These are phyloP conservation scores for Propithecus coquereli DNA, from an alignment of 2,113 vertebrate genomes.

Conservation along the genomic window DNA sequence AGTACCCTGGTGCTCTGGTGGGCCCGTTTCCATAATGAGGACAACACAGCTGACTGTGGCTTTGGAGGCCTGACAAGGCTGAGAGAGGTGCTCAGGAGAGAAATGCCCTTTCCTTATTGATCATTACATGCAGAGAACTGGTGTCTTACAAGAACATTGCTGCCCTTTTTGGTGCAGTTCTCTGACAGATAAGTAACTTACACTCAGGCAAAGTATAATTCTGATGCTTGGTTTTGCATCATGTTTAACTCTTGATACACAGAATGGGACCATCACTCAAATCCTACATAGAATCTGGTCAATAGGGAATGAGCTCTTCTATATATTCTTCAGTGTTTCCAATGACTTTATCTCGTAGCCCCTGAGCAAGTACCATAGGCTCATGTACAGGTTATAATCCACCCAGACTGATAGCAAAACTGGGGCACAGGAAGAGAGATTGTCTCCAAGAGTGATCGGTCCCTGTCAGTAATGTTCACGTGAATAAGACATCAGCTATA, in stretches of 20 bases:
- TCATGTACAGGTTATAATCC: neutral
- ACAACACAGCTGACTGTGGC: neutral
- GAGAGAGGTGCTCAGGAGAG: neutral
- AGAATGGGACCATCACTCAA: neutral
- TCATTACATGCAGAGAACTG: constrained; percentile 22
- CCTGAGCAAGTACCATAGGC: neutral
- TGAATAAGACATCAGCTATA: neutral
- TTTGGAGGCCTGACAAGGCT: neutral
- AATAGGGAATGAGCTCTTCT: neutral
- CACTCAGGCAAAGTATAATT: neutral
- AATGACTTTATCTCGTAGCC: neutral
- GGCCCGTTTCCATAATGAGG: neutral
- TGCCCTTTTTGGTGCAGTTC: neutral
- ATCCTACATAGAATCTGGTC: neutral
- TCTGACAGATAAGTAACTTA: neutral
- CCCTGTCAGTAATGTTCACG: neutral
- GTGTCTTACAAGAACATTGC: neutral
- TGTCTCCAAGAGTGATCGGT: neutral
- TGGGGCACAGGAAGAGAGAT: neutral
- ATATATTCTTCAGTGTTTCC: neutral
- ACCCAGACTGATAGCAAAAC: neutral
- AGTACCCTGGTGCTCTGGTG: neutral
- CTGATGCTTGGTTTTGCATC: neutral
- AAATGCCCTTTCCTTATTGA: neutral
- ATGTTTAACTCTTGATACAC: constrained; percentile 34